phyloP scores from a whole-genome alignment of 1,140 invertebrate species.

The Lepidurus arcticus region DNA sequence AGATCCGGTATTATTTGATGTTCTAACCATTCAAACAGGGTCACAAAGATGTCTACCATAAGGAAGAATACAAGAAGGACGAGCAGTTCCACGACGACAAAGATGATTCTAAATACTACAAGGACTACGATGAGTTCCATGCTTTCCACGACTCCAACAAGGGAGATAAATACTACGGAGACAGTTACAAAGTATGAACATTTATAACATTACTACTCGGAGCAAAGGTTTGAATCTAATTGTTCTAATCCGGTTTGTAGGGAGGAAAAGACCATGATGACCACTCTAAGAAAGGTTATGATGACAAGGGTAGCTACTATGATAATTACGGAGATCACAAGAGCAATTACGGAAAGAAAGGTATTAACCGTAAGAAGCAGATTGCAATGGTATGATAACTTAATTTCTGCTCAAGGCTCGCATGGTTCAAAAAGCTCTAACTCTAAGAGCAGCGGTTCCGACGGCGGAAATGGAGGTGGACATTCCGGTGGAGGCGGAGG shows the following conservation, averaged over 20 bases:
- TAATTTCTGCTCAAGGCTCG: background rate
- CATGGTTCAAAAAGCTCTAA: background rate
- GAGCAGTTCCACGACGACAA: conserved; percentile 38
- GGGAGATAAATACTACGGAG: conserved; percentile 35
- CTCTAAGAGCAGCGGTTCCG: conserved; percentile 13
- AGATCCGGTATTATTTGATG: background rate
- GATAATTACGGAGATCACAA: conserved; percentile 30
- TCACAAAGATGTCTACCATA: conserved; percentile 38
- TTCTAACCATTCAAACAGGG: conserved; percentile 27
- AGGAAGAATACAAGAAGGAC: conserved; percentile 37
- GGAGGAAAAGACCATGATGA: conserved; percentile 31
- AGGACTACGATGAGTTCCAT: conserved; percentile 36
- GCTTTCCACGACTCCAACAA: conserved; percentile 35
- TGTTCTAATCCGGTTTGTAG: background rate
- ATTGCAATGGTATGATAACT: background rate
- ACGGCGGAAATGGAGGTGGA: background rate
- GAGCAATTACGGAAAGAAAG: conserved; percentile 31
- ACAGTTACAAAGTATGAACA: conserved; percentile 35
- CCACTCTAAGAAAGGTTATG: conserved; percentile 35
- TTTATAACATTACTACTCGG: background rate
- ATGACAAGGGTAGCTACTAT: conserved; percentile 29
- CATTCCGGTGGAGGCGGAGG: background rate
- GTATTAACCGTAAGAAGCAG: background rate
- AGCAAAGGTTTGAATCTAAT: background rate
- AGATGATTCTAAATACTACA: conserved; percentile 36